Conservation (phyloP, 2,113 vertebrate species). For the Mohoua ochrocephala region DNA sequence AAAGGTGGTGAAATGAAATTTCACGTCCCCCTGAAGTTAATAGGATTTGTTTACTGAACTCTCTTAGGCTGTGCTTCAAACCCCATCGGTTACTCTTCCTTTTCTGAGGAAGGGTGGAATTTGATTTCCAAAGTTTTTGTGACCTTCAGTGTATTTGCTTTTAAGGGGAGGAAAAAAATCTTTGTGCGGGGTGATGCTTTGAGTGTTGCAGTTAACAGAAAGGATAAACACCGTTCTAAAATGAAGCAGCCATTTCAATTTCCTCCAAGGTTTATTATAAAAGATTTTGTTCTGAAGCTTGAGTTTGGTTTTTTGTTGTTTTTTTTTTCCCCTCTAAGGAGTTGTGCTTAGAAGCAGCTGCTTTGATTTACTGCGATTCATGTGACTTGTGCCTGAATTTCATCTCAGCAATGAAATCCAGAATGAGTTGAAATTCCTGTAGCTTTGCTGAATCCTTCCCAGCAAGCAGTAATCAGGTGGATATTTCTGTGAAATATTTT, state of each 20-base stretch:
- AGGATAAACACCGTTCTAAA: neutral
- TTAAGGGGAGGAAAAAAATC: neutral
- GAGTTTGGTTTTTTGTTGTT: neutral
- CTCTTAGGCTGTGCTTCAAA: neutral
- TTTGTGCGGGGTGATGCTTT: neutral
- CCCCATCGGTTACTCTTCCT: neutral
- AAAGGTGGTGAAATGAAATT: neutral
- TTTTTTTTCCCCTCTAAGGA: neutral
- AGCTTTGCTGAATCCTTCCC: conserved; percentile 7
- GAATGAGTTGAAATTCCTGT: conserved; percentile 6
- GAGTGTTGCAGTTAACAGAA: neutral
- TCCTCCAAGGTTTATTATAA: neutral
- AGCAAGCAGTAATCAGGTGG: neutral
- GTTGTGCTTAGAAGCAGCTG: conserved; percentile 10
- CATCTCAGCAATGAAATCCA: neutral
- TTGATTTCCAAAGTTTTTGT: neutral
- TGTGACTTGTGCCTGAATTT: conserved; percentile 32
- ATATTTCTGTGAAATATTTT: neutral
- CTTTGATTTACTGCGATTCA: conserved; percentile 15
- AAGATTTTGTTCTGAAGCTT: neutral
- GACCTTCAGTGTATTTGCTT: neutral
- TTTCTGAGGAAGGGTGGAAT: neutral
- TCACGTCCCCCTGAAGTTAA: neutral
- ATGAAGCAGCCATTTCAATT: neutral
- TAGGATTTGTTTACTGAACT: neutral